A percentile compares a stretch with the other conserved stretches of the same genome.
phyloP scores from a whole-genome alignment of 2,797 vertebrate genomes.

The Poeciliopsis turneri region DNA sequence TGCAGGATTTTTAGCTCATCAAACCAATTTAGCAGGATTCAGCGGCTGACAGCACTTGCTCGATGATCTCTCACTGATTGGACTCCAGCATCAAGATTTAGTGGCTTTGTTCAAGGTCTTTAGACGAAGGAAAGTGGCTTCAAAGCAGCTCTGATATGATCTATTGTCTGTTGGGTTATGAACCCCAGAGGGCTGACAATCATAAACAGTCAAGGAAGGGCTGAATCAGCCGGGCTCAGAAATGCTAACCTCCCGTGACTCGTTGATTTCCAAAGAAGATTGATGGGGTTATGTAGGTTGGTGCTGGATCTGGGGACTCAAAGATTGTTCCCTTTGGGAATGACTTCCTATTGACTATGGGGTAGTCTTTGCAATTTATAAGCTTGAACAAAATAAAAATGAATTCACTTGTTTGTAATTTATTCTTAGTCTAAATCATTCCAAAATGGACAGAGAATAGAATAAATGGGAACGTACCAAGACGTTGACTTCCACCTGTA shows the following conservation, averaged over 20 bases:
- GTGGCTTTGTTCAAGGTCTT: constrained; percentile 27
- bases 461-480: not conserved
- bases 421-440: too few species aligned
- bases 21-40: constrained; percentile 35
- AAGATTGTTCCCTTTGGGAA: constrained; percentile 13
- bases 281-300: constrained; percentile 42
- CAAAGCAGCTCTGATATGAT: constrained; percentile 39
- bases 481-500: not conserved
- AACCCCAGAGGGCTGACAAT: constrained; percentile 36
- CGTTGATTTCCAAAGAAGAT: constrained; percentile 33
- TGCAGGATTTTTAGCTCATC: constrained; percentile 12
- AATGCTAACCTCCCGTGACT: constrained; percentile 34
- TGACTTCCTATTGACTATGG: too few species aligned
- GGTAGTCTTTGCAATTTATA: too few species aligned
- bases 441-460: not conserved
- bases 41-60: constrained; percentile 17
- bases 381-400: too few species aligned
- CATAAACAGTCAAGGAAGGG: constrained; percentile 19
- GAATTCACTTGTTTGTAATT: too few species aligned
- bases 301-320: constrained; percentile 19
- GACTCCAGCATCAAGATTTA: constrained; percentile 38
- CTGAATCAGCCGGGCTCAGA: constrained; percentile 38
- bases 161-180: constrained; percentile 46
- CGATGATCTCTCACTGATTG: constrained; percentile 36
- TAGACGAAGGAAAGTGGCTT: constrained; percentile 32